Base-by-base conservation (phyloP, 2,797 vertebrate species). In the Dryobates pubescens region DNA sequence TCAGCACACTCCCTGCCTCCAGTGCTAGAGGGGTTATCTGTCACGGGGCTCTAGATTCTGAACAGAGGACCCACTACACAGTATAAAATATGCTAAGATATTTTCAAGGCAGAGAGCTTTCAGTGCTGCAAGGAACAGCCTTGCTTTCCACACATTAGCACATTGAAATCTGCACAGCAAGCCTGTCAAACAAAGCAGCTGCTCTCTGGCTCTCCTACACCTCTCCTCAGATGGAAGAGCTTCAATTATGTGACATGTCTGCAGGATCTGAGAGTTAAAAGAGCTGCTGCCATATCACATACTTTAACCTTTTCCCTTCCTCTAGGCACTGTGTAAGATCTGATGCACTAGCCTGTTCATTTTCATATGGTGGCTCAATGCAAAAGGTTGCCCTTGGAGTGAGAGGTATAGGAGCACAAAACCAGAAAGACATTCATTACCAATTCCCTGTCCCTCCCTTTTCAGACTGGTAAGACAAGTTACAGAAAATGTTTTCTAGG, bases 201-300 rank as follows among this genome's bases (percentile, higher is more conserved):
- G 91, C 83, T 88, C 90, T 61, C 88, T 19, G 73, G 9, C 88
- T 86, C 86, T 91, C 92, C 92, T 20, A 34, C 77, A 73, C 71
- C 53, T 81, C 86, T 75, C 63, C 77, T 61, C 47, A 30, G 38
- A 51, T 5, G 77, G 70, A 89, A 63, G 45, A 91, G 75, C 68
- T 61, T 68, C 73, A 51, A 12, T 47, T 49, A 65, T 11, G n/a
- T 10, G 74, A 27, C 67, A 23, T 0, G 22, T 4, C 72, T 76
- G 68, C 57, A 64, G 62, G 34, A 76, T 38, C 34, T 30, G 4
- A 34, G 62, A 82, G 34, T 17, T n/a, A 26, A 16, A 77, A 82
- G 70, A 74, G 79, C 65, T 65, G 78, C 43, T 78, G 84, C 54
- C 6, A 2, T 17, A 53, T 3, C 70, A 26, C 38, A 32, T 54